Evolutionary conservation across 1,140 invertebrate genomes (phyloP).

Genomic region (Cecropterus lyciades): DNA sequence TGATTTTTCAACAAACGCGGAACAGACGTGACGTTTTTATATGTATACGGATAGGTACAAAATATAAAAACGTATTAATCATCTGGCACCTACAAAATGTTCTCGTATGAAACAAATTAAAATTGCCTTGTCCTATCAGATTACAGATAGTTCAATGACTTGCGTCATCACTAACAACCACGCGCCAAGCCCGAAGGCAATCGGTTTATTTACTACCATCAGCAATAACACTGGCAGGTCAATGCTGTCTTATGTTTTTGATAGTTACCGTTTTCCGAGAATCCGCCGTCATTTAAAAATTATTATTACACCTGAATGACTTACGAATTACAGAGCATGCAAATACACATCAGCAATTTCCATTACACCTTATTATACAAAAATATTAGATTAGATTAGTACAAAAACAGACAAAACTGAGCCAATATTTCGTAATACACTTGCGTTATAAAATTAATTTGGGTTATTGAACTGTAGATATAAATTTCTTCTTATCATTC

Average conservation of each 20-base stretch:
- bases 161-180: constrained; percentile 55
- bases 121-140: constrained; percentile 48
- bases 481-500: constrained; percentile 15
- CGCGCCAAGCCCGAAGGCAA: constrained; percentile 44
- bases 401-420: constrained; percentile 12
- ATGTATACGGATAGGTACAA: not conserved
- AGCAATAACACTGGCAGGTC: constrained; percentile 49
- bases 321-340: constrained; percentile 3
- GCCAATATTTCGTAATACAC: constrained; percentile 14
- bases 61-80: constrained; percentile 7
- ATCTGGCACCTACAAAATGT: constrained; percentile 14
- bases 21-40: not conserved
- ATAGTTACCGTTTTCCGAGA: constrained; percentile 61
- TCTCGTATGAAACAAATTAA: constrained; percentile 11
- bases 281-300: constrained; percentile 55
- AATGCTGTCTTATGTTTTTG: constrained; percentile 50
- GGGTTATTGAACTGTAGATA: constrained; percentile 14
- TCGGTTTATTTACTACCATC: constrained; percentile 50
- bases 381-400: not conserved
- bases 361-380: not conserved
- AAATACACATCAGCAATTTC: constrained; percentile 15
- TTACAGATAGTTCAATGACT: constrained; percentile 58
- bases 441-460: constrained; percentile 7
- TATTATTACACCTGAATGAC: constrained; percentile 32
- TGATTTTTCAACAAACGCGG: not conserved